Conservation (phyloP, 1,140 invertebrate species). For the Drosophila chauvacae region DNA sequence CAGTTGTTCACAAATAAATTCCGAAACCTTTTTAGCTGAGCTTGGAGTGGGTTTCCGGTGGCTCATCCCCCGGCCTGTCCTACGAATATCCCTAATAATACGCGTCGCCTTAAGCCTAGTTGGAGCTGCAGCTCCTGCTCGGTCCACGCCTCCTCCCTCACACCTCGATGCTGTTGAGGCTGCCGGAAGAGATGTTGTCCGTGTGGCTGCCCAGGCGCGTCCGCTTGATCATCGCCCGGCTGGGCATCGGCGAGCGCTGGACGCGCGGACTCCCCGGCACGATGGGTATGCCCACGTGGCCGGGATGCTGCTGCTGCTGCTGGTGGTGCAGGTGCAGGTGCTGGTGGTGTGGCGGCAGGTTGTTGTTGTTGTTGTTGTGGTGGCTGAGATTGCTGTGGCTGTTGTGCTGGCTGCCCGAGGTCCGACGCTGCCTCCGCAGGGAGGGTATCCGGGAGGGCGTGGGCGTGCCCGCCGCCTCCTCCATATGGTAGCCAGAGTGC, state of each 20-base stretch:
- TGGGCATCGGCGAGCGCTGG: slow-evolving; percentile 81
- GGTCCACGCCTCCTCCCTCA: neutral
- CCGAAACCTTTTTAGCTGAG: slow-evolving; percentile 11
- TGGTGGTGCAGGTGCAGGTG: slow-evolving; percentile 48
- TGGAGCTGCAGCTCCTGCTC: slow-evolving; percentile 4
- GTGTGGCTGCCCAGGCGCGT: slow-evolving; percentile 82
- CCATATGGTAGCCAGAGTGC: slow-evolving; percentile 22
- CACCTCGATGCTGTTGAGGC: slow-evolving; percentile 84
- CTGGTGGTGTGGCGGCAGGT: slow-evolving; percentile 62
- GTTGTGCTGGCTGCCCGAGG: slow-evolving; percentile 69
- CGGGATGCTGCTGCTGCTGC: slow-evolving; percentile 42
- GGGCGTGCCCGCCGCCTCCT: slow-evolving; percentile 43
- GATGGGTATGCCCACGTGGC: slow-evolving; percentile 74
- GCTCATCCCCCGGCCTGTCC: slow-evolving; percentile 12
- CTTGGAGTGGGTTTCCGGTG: neutral
- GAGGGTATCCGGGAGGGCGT: slow-evolving; percentile 78
- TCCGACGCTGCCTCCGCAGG: slow-evolving; percentile 67
- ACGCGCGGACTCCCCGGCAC: slow-evolving; percentile 82
- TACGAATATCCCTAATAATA: slow-evolving; percentile 37
- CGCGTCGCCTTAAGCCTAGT: slow-evolving; percentile 11
- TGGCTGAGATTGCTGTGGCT: slow-evolving; percentile 70
- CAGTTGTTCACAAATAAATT: neutral
- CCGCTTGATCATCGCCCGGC: slow-evolving; percentile 76
- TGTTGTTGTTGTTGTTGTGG: slow-evolving; percentile 61
- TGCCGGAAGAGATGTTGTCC: slow-evolving; percentile 84